Evolutionary conservation across 1,140 invertebrate species (phyloP).

Genomic region (Planococcus citri): DNA sequence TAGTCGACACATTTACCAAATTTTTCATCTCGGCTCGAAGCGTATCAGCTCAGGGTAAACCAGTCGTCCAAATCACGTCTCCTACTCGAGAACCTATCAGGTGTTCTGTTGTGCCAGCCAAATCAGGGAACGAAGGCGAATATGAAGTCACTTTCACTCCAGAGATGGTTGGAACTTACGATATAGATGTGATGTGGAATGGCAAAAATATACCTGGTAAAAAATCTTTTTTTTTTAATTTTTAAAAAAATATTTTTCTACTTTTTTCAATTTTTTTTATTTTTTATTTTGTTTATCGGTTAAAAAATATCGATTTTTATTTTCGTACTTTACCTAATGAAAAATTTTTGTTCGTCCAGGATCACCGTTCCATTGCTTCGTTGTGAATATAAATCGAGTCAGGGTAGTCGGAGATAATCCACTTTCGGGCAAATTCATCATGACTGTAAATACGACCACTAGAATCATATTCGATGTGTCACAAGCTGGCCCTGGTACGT

Average conservation of each 20-base stretch:
- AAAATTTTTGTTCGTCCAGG: no score
- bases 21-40: conserved; percentile 23
- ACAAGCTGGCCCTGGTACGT: conserved; percentile 56
- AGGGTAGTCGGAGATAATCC: conserved; percentile 26
- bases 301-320: no score
- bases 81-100: conserved; percentile 46
- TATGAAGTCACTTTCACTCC: conserved; percentile 55
- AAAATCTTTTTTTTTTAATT: no score
- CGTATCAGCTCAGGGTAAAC: conserved; percentile 19
- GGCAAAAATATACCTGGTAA: conserved; percentile 44
- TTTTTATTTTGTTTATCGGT: no score
- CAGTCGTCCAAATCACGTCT: conserved; percentile 41
- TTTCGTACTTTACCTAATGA: no score
- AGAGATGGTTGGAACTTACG: conserved; percentile 56
- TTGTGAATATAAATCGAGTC: conserved; percentile 29
- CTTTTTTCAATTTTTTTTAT: neutral
- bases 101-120: conserved; percentile 35
- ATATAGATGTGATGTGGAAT: conserved; percentile 57
- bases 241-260: conserved; percentile 6
- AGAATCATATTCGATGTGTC: conserved; percentile 62
- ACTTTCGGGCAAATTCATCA: conserved; percentile 24
- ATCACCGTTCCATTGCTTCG: conserved; percentile 30
- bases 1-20: conserved; percentile 36
- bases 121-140: conserved; percentile 34
- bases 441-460: conserved; percentile 38